Conservation (phyloP, 2,113 vertebrate genomes). For the Acrocephalus kingi region DNA sequence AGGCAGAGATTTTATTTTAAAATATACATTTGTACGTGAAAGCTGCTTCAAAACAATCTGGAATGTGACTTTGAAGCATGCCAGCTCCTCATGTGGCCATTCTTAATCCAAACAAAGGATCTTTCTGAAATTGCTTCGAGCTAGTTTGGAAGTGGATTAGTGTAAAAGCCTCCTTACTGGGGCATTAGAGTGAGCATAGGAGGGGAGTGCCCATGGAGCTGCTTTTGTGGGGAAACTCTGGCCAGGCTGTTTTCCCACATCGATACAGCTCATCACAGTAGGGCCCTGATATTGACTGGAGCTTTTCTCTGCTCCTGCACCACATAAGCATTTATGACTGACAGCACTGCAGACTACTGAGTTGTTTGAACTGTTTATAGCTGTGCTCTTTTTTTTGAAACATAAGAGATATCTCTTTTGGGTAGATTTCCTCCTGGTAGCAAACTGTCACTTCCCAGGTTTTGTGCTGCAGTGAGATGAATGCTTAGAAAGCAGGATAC, state of each 20-base stretch:
- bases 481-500: conserved; percentile 19
- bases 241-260: not conserved
- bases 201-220: not conserved
- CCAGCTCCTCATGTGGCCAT: not conserved
- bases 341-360: not conserved
- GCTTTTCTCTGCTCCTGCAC: not conserved
- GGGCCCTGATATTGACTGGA: not conserved
- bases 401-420: not conserved
- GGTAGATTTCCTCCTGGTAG: not conserved
- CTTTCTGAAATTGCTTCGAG: not conserved
- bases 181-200: not conserved
- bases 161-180: not conserved
- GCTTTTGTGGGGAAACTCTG: not conserved
- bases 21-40: not conserved
- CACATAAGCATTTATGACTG: conserved; percentile 4
- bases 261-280: not conserved
- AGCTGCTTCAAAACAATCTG: not conserved
- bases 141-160: not conserved
- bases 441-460: conserved; percentile 12
- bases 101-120: not conserved
- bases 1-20: not conserved
- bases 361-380: conserved; percentile 9
- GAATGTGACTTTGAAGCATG: not conserved
- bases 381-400: not conserved
- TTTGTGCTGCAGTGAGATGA: conserved; percentile 7